Conservation (phyloP, 1,140 invertebrate genomes). For the Vanessa atalanta region DNA sequence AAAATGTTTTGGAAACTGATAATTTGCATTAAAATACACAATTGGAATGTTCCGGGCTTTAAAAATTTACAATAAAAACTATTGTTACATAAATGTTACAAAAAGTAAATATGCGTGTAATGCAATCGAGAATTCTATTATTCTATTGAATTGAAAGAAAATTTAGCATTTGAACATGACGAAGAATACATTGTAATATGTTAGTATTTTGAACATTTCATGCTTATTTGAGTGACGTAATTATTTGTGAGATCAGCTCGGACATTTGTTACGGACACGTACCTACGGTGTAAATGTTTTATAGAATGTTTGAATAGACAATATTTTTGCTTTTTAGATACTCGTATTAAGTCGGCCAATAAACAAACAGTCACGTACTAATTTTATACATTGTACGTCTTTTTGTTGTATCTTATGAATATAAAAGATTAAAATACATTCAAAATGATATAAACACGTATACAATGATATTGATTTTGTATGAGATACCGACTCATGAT, state of each 20-base stretch:
- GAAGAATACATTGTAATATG: conserved; percentile 8
- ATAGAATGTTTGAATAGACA: conserved; percentile 32
- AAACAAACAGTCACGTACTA: conserved; percentile 34
- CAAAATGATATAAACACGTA: no score
- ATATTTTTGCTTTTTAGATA: conserved; percentile 21
- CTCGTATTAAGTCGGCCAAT: conserved; percentile 16
- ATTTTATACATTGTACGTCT: neutral
- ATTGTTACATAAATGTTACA: neutral
- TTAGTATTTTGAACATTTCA: conserved; percentile 29
- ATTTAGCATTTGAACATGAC: neutral
- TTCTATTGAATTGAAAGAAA: neutral
- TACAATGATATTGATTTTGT: no score
- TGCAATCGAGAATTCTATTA: neutral
- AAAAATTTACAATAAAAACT: neutral
- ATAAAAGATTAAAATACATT: neutral
- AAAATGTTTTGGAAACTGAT: no score
- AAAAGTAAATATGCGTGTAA: neutral
- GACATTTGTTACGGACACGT: conserved; percentile 43
- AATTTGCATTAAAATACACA: neutral
- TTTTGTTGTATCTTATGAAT: neutral
- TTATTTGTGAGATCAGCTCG: conserved; percentile 31
- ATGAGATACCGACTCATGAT: no score
- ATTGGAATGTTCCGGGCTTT: conserved; percentile 5
- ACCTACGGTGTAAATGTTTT: conserved; percentile 6
- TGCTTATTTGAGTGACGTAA: conserved; percentile 32